Percentiles rank a stretch among this genome's conserved stretches.
Conservation (phyloP, 1,140 invertebrate species). For the Ladona fulva region DNA sequence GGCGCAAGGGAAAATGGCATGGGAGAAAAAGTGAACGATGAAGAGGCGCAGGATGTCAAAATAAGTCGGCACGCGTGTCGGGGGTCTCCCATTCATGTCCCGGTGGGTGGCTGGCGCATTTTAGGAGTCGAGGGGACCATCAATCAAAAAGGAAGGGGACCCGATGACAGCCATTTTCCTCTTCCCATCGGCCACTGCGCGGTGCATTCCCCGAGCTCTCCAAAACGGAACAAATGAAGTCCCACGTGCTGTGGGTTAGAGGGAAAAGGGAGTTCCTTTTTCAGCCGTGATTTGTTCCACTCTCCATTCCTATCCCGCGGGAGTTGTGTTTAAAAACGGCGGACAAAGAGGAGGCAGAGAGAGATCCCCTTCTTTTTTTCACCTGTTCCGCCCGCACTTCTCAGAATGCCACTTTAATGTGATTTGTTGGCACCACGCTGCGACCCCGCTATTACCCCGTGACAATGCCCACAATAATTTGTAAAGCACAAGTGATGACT, state of each 20-base stretch:
- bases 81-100: neutral
- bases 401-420: neutral
- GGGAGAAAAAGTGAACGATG: neutral
- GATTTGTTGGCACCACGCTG: slow-evolving; percentile 7
- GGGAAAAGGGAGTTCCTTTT: neutral
- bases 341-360: neutral
- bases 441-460: neutral
- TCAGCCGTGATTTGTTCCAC: neutral
- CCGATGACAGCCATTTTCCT: neutral
- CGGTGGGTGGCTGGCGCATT: neutral
- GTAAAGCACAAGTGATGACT: slow-evolving; percentile 4
- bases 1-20: neutral
- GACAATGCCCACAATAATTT: slow-evolving; percentile 1
- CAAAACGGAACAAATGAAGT: neutral
- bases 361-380: neutral
- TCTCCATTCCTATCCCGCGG: neutral
- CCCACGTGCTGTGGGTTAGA: neutral
- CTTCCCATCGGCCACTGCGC: neutral
- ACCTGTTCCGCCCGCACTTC: neutral
- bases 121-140: neutral
- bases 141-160: neutral
- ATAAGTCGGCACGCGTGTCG: neutral
- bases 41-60: neutral
- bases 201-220: neutral
- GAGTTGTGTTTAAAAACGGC: neutral